These are phyloP conservation scores for Peromyscus maniculatus DNA, from an alignment of 2,113 vertebrate genomes.

Conservation along the genomic window DNA sequence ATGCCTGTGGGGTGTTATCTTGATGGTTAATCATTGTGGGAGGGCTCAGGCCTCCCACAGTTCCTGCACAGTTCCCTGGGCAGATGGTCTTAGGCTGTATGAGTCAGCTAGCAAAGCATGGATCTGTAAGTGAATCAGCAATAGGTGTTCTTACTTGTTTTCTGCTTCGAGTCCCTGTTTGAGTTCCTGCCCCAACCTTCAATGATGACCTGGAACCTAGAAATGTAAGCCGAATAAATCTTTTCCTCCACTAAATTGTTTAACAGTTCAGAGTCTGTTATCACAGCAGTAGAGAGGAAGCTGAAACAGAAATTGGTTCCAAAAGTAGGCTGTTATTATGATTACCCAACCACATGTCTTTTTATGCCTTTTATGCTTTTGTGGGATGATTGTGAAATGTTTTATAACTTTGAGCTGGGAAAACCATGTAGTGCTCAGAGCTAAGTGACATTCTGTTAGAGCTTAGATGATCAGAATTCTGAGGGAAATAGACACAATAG, in stretches of 20 bases:
- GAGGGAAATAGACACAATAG: background rate
- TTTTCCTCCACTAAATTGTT: background rate
- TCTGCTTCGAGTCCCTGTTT: background rate
- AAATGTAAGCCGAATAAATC: background rate
- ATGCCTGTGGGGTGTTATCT: background rate
- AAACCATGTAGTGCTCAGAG: background rate
- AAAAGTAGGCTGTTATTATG: background rate
- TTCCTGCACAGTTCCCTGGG: no score
- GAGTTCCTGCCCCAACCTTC: background rate
- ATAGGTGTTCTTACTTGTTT: background rate
- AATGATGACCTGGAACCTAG: background rate
- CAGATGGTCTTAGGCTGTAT: background rate
- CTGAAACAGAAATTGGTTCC: background rate
- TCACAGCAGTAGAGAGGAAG: background rate
- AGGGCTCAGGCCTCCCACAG: no score
- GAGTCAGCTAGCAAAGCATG: background rate
- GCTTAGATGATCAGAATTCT: background rate
- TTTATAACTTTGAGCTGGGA: background rate
- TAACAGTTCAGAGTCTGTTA: background rate
- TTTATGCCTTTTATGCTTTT: background rate
- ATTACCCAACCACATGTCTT: background rate
- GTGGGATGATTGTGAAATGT: background rate
- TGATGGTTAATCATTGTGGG: background rate
- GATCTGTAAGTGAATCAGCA: no score
- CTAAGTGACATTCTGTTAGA: background rate